Evolutionary conservation across 2,888 invertebrate genomes (phyloP).

Genomic region (Philhelius pedissequus): DNA sequence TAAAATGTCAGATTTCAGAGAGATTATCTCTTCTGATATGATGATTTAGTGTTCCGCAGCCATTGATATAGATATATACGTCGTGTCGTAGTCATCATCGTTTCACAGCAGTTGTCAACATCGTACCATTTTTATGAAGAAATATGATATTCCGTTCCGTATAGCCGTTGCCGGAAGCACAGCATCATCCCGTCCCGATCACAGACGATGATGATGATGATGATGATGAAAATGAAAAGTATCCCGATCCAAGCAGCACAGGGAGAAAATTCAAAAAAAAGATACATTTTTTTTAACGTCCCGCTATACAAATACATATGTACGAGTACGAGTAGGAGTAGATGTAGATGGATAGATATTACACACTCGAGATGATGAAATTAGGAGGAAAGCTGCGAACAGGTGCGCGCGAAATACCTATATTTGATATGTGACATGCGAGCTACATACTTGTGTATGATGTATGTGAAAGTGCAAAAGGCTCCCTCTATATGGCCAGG

Average conservation of each 20-base stretch:
- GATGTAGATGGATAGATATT: conserved; percentile 34
- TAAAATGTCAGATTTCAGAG: conserved; percentile 79
- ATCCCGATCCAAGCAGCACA: conserved; percentile 33
- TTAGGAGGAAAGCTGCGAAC: conserved; percentile 38
- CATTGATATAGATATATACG: background rate
- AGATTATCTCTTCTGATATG: conserved; percentile 80
- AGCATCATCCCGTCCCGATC: conserved; percentile 28
- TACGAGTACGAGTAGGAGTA: too few species aligned
- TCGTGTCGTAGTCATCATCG: background rate
- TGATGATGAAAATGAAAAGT: conserved; percentile 43
- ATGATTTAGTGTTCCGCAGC: background rate
- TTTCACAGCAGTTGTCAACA: conserved; percentile 52
- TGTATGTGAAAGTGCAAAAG: background rate
- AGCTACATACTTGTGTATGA: conserved; percentile 20
- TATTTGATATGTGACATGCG: conserved; percentile 28
- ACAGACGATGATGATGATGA: conserved; percentile 32
- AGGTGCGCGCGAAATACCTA: conserved; percentile 41
- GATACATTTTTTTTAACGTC: background rate
- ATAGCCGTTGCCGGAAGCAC: conserved; percentile 35
- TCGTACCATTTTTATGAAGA: conserved; percentile 45
- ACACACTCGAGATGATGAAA: conserved; percentile 60
- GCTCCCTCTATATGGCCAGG: background rate
- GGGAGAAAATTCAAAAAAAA: background rate
- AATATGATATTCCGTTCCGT: conserved; percentile 50
- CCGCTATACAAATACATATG: too few species aligned